These are phyloP conservation scores for Tuberolachnus salignus DNA, from an alignment of 2,888 invertebrate species.

Conservation along the genomic window DNA sequence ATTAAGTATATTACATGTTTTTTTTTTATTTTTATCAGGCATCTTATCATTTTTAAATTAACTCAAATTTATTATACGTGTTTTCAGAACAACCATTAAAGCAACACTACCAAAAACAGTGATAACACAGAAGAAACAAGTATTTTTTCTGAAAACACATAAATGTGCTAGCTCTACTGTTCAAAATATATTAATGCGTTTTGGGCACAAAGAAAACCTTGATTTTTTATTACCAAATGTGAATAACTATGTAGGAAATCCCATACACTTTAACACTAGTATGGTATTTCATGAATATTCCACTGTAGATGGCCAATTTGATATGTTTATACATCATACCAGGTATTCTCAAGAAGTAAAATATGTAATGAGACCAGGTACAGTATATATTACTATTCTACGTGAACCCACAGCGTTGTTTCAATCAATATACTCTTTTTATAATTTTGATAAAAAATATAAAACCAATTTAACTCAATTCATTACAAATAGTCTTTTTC, in stretches of 20 bases:
- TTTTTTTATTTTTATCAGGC: background rate
- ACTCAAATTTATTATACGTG: background rate
- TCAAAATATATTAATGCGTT: conserved; percentile 60
- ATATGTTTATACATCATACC: conserved; percentile 60
- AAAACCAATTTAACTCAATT: conserved; percentile 55
- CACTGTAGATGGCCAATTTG: conserved; percentile 58
- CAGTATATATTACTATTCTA: conserved; percentile 59
- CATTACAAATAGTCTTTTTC: background rate
- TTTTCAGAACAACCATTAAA: conserved; percentile 27
- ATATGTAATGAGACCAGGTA: conserved; percentile 58
- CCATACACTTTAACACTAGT: conserved; percentile 54
- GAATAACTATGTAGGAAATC: conserved; percentile 59
- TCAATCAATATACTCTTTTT: conserved; percentile 59
- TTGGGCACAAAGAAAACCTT: conserved; percentile 58
- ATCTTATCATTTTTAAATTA: background rate
- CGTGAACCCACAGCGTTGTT: conserved; percentile 58
- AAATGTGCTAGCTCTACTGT: conserved; percentile 60
- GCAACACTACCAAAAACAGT: background rate
- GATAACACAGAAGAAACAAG: conserved; percentile 45
- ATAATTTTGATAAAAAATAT: conserved; percentile 57
- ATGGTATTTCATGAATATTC: conserved; percentile 57
- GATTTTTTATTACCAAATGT: conserved; percentile 59
- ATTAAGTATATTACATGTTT: no score
- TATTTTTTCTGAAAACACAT: conserved; percentile 60
- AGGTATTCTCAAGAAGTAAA: conserved; percentile 58